Evolutionary conservation across 2,888 invertebrate species (phyloP).

Genomic region (Holacanthella duospinosa): DNA sequence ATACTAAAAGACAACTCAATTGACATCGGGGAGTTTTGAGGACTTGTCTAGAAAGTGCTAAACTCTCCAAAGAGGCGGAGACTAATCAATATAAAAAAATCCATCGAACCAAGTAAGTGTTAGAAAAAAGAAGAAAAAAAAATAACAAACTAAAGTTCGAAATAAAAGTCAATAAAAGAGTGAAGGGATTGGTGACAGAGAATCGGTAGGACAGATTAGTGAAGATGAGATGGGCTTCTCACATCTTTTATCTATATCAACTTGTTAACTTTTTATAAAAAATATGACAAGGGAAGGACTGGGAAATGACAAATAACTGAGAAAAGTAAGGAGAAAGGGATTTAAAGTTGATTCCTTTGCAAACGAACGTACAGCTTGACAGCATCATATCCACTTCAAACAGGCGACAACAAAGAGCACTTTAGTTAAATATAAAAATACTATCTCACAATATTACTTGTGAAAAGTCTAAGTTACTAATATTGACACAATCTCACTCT

Average conservation of each 20-base stretch:
- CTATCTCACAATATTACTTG: not conserved
- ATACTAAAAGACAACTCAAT: too few species aligned
- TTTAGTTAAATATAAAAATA: not conserved
- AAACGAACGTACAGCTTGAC: not conserved
- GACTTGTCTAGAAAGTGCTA: too few species aligned
- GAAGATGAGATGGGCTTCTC: not conserved
- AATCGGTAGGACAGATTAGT: not conserved
- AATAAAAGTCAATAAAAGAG: not conserved
- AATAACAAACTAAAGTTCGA: too few species aligned
- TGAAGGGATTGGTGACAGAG: not conserved
- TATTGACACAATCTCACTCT: too few species aligned
- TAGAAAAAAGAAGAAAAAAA: too few species aligned
- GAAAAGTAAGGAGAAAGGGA: not conserved
- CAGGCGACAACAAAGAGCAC: not conserved
- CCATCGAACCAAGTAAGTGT: too few species aligned
- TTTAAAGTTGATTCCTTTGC: not conserved
- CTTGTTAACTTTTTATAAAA: not conserved
- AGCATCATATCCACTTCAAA: not conserved
- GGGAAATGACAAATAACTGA: not conserved
- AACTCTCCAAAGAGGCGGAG: too few species aligned
- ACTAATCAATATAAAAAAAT: too few species aligned
- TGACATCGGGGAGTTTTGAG: too few species aligned
- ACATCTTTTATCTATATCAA: not conserved
- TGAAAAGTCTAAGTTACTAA: too few species aligned
- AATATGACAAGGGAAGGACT: not conserved